These are phyloP conservation scores for Catocala sponsa DNA, from an alignment of 2,888 invertebrate genomes.

Conservation along the genomic window DNA sequence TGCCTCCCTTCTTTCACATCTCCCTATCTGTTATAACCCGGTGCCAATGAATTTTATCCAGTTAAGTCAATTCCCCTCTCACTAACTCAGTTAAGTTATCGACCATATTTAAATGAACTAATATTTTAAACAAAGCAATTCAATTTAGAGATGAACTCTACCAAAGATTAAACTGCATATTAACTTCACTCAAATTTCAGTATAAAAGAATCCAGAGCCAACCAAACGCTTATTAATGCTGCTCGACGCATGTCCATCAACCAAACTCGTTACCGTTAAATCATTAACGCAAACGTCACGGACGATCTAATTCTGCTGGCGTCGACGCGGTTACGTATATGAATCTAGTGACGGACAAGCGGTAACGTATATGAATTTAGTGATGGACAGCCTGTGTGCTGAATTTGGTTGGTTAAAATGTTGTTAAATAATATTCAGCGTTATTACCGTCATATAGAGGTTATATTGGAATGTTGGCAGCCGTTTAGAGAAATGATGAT, in stretches of 20 bases:
- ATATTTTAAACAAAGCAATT: too few species aligned
- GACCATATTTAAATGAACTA: too few species aligned
- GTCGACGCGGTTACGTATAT: conserved; percentile 42
- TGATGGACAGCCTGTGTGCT: conserved; percentile 13
- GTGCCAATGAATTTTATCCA: too few species aligned
- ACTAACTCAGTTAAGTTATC: too few species aligned
- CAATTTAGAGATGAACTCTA: too few species aligned
- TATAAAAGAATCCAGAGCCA: background rate
- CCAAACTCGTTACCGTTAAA: conserved; percentile 49
- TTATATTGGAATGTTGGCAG: too few species aligned
- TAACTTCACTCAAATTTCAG: background rate
- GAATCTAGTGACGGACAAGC: conserved; percentile 27
- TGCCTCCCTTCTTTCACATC: too few species aligned
- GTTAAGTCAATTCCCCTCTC: too few species aligned
- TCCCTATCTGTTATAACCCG: too few species aligned
- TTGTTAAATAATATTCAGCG: background rate
- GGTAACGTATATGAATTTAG: conserved; percentile 15
- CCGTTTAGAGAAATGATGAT: too few species aligned
- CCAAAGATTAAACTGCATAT: too few species aligned
- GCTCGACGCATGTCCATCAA: conserved; percentile 22
- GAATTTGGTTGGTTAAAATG: background rate
- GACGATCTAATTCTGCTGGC: conserved; percentile 56
- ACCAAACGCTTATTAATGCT: conserved; percentile 21
- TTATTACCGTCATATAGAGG: background rate
- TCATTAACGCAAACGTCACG: conserved; percentile 51